Percentiles rank a stretch among this genome's conserved stretches.
phyloP scores from a whole-genome alignment of 2,888 invertebrate species.

The Drosophila pseudotakahashii region DNA sequence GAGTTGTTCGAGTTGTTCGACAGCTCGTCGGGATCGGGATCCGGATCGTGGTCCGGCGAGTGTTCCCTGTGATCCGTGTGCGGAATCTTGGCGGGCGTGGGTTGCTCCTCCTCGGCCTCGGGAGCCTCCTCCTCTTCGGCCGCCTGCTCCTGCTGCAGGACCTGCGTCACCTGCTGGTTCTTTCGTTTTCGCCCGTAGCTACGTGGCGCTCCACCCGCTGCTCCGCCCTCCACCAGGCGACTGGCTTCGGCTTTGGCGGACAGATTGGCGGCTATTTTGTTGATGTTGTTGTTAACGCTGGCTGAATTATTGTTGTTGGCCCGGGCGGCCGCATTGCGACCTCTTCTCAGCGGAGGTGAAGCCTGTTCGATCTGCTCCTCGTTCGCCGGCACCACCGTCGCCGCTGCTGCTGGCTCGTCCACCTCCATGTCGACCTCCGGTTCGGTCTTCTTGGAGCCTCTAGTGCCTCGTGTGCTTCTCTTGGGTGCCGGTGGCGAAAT shows the following conservation, averaged over 20 bases:
- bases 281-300: conserved; percentile 70
- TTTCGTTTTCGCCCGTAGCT: conserved; percentile 83
- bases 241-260: conserved; percentile 79
- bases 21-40: conserved; percentile 59
- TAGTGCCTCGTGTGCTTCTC: conserved; percentile 24
- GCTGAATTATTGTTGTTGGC: conserved; percentile 77
- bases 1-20: conserved; percentile 68
- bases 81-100: conserved; percentile 68
- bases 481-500: conserved; percentile 22
- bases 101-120: conserved; percentile 43
- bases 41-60: conserved; percentile 49
- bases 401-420: conserved; percentile 47
- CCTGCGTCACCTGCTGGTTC: conserved; percentile 78
- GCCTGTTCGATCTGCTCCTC: background rate
- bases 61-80: conserved; percentile 51
- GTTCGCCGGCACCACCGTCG: conserved; percentile 11
- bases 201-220: conserved; percentile 13
- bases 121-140: conserved; percentile 8
- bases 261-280: conserved; percentile 79
- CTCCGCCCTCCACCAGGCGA: conserved; percentile 49
- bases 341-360: conserved; percentile 67
- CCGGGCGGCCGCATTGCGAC: conserved; percentile 70
- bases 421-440: conserved; percentile 44
- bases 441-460: conserved; percentile 53
- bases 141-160: conserved; percentile 54